Evolutionary conservation across 2,797 vertebrate genomes (phyloP).

Genomic region (Sibirionetta formosa): DNA sequence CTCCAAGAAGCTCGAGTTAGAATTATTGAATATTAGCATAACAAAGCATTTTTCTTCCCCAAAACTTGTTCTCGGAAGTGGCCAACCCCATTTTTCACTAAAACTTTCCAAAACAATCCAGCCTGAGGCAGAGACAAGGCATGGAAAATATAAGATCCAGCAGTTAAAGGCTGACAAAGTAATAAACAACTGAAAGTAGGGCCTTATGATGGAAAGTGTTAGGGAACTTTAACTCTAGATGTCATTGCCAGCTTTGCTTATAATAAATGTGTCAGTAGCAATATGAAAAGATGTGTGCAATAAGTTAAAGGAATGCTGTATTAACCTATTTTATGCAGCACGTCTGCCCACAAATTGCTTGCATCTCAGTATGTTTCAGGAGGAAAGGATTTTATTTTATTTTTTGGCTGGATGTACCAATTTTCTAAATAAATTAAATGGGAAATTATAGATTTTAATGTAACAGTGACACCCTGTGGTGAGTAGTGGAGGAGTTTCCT

Average conservation of each 20-base stretch:
- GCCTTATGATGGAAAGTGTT: conserved; percentile 53
- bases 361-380: neutral
- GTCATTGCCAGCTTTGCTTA: conserved; percentile 64
- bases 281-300: conserved; percentile 44
- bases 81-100: conserved; percentile 29
- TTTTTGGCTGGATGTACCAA: neutral
- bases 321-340: conserved; percentile 24
- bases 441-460: conserved; percentile 2
- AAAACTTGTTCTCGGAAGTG: conserved; percentile 2
- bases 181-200: conserved; percentile 58
- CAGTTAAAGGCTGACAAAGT: conserved; percentile 44
- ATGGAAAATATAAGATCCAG: conserved; percentile 37
- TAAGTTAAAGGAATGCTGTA: conserved; percentile 20
- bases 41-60: neutral
- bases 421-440: neutral
- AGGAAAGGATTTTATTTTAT: neutral
- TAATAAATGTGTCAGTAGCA: conserved; percentile 67
- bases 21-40: neutral
- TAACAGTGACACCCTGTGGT: conserved; percentile 77
- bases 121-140: neutral
- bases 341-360: conserved; percentile 1
- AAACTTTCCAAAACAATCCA: conserved; percentile 44
- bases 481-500: neutral
- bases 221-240: conserved; percentile 50
- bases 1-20: neutral